Conservation (phyloP, 2,113 vertebrate species). For the Tautogolabrus adspersus region DNA sequence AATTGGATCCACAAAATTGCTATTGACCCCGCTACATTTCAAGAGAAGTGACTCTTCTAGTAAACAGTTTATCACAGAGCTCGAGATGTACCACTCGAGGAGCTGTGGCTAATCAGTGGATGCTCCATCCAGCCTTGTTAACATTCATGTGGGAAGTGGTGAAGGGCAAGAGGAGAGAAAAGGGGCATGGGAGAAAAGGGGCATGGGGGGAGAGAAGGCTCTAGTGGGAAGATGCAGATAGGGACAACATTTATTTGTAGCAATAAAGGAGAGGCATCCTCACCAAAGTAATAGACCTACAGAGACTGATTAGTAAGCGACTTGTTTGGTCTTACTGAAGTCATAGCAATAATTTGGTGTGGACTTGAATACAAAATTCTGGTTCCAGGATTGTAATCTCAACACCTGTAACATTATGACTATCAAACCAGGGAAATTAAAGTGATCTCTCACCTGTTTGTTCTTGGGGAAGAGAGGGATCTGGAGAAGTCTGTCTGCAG, state of each 20-base stretch:
- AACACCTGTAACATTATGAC: not conserved
- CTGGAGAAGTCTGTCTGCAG: constrained; percentile 88
- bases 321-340: no score
- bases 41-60: constrained; percentile 31
- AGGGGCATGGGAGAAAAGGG: not conserved
- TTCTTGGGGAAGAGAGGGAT: constrained; percentile 83
- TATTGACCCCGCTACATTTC: constrained; percentile 34
- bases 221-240: constrained; percentile 15
- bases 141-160: constrained; percentile 55
- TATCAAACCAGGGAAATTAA: not conserved
- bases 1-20: constrained; percentile 41
- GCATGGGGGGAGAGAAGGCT: constrained; percentile 20
- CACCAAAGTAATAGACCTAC: not conserved
- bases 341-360: no score
- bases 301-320: not conserved
- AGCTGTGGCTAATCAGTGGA: constrained; percentile 52
- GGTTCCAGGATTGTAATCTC: not conserved
- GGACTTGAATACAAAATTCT: not conserved
- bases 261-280: not conserved
- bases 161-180: constrained; percentile 12
- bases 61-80: constrained; percentile 46
- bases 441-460: constrained; percentile 83
- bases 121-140: constrained; percentile 44
- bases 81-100: constrained; percentile 31
- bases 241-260: not conserved